Evolutionary conservation across 2,113 vertebrate species (phyloP).

Genomic region (Cheirogaleus medius): DNA sequence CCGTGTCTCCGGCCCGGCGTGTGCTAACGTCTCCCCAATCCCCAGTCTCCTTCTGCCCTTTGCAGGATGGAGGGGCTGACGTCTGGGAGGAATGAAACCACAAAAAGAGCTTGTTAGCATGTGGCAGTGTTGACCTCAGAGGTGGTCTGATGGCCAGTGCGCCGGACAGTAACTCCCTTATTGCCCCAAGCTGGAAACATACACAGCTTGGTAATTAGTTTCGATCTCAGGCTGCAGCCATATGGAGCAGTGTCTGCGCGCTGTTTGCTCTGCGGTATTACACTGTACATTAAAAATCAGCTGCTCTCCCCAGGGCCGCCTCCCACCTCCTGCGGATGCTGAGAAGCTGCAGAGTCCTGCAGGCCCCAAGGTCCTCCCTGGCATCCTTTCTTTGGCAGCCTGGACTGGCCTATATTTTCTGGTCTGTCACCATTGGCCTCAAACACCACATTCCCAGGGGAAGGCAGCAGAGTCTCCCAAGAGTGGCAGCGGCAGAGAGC

Average conservation of each 20-base stretch:
- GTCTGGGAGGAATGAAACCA: not conserved
- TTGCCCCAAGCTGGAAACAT: not conserved
- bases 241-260: not conserved
- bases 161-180: not conserved
- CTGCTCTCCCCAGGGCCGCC: not conserved
- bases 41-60: not conserved
- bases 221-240: not conserved
- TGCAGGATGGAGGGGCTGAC: not conserved
- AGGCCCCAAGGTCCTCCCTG: not conserved
- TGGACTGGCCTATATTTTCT: not conserved
- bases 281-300: not conserved
- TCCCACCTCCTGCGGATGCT: not conserved
- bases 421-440: not conserved
- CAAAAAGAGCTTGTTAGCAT: not conserved
- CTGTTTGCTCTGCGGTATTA: not conserved
- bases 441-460: not conserved
- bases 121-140: not conserved
- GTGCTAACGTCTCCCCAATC: accelerated
- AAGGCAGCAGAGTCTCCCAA: not conserved
- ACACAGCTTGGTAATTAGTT: not conserved
- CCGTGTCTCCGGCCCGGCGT: not conserved
- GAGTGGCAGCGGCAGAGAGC: not conserved
- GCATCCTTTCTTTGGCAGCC: not conserved
- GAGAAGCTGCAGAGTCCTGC: not conserved
- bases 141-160: not conserved